Evolutionary conservation across 2,797 vertebrate species (phyloP).

Genomic region (Helostoma temminkii): DNA sequence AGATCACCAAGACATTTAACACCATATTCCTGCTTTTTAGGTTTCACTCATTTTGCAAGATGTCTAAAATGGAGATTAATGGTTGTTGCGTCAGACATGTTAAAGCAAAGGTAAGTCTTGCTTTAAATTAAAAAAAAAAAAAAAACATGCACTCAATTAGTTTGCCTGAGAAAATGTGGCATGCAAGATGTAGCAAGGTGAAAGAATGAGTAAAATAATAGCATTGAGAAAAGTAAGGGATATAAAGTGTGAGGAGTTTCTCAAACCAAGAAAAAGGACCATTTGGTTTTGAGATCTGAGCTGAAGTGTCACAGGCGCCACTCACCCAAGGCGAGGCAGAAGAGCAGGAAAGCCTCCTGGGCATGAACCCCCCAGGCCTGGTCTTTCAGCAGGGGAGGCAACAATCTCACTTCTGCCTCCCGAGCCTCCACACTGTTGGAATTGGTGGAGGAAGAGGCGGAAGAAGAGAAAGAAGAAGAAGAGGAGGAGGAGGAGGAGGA

Average conservation of each 20-base stretch:
- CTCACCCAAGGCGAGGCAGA: slow-evolving; percentile 98
- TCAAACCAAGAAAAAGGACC: slow-evolving; percentile 12
- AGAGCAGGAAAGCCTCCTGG: slow-evolving; percentile 91
- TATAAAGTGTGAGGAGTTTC: slow-evolving; percentile 23
- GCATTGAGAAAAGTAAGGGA: slow-evolving; percentile 14
- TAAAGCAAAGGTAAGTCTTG: slow-evolving; percentile 38
- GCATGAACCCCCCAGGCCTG: slow-evolving; percentile 91
- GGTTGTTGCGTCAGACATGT: slow-evolving; percentile 18
- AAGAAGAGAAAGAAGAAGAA: slow-evolving; percentile 75
- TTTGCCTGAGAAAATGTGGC: slow-evolving; percentile 30
- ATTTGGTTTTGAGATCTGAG: slow-evolving; percentile 7
- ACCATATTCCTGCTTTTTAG: slow-evolving; percentile 21
- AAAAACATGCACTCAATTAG: slow-evolving; percentile 41
- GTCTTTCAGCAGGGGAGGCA: slow-evolving; percentile 94
- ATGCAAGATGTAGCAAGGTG: slow-evolving; percentile 52
- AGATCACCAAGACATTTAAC: slow-evolving; percentile 31
- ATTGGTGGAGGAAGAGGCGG: slow-evolving; percentile 83
- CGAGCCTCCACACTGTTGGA: slow-evolving; percentile 79
- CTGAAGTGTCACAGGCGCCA: slow-evolving; percentile 73
- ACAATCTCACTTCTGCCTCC: slow-evolving; percentile 84
- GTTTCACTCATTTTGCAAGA: slow-evolving; percentile 28
- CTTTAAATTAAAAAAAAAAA: slow-evolving; percentile 35
- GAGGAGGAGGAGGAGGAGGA: slow-evolving; percentile 38
- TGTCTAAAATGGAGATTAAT: slow-evolving; percentile 1
- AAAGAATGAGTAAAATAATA: slow-evolving; percentile 21